Conservation (phyloP, 2,113 vertebrate genomes). For the Labeo catla region DNA sequence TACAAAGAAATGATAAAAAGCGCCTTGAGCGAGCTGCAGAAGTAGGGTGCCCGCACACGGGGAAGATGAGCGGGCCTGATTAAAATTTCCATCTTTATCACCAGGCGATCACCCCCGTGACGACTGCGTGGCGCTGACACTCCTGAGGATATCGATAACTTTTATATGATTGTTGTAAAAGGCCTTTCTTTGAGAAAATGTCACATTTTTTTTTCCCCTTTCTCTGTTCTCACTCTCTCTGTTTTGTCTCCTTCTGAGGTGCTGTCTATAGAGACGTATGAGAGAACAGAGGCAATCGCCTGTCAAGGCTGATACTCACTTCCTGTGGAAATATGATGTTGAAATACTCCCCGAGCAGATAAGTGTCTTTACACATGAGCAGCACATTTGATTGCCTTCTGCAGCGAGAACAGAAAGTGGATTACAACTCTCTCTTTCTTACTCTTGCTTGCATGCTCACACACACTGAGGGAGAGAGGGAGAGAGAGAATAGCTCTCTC, state of each 20-base stretch:
- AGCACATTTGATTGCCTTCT: constrained; percentile 80
- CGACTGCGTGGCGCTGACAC: constrained; percentile 20
- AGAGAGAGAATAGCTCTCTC: constrained; percentile 1
- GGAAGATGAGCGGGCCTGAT: constrained; percentile 56
- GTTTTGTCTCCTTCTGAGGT: constrained; percentile 51
- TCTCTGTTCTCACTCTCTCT: constrained; percentile 21
- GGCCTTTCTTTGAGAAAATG: constrained; percentile 64
- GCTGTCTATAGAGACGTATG: constrained; percentile 76
- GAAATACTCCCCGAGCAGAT: constrained; percentile 79
- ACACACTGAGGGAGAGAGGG: constrained; percentile 1
- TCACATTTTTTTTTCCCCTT: constrained; percentile 48
- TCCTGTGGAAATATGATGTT: constrained; percentile 76
- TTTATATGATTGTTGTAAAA: constrained; percentile 56
- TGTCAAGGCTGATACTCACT: constrained; percentile 79
- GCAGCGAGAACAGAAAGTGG: constrained; percentile 70
- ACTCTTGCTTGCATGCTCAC: constrained; percentile 62
- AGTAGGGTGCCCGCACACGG: constrained; percentile 57
- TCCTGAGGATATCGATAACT: constrained; percentile 57
- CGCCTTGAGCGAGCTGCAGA: constrained; percentile 57
- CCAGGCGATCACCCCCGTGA: constrained; percentile 35
- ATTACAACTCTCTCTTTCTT: constrained; percentile 70
- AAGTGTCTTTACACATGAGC: constrained; percentile 82
- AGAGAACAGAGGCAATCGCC: constrained; percentile 75
- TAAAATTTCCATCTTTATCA: constrained; percentile 63
- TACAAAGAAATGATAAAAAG: constrained; percentile 65